Percentiles rank a stretch among this genome's conserved stretches.
Conservation (phyloP, 2,113 vertebrate species). For the Sphyrna mokarran region DNA sequence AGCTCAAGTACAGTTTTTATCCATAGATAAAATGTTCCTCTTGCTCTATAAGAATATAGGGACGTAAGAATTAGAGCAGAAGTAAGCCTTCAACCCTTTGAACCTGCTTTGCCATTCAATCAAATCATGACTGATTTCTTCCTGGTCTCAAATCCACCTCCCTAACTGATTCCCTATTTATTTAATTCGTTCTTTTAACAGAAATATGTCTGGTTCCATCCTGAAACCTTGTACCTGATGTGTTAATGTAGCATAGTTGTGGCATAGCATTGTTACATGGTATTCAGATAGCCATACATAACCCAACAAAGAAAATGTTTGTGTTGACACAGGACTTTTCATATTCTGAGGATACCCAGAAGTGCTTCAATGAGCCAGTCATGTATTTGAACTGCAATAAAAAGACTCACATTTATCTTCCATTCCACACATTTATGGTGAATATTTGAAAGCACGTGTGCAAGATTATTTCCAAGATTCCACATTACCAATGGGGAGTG, state of each 20-base stretch:
- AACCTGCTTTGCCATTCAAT: too few species aligned
- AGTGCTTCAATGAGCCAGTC: neutral
- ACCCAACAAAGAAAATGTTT: neutral
- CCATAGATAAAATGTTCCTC: neutral
- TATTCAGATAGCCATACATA: neutral
- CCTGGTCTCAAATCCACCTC: too few species aligned
- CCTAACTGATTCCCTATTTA: too few species aligned
- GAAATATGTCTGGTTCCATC: too few species aligned
- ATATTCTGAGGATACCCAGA: neutral
- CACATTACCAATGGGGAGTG: neutral
- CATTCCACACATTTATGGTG: neutral
- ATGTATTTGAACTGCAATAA: neutral
- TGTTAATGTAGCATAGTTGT: neutral
- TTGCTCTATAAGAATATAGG: neutral
- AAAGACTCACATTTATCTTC: neutral
- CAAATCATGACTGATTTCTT: too few species aligned
- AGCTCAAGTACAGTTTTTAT: neutral
- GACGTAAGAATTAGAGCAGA: too few species aligned
- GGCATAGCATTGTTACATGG: neutral
- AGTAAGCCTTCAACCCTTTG: too few species aligned
- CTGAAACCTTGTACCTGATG: neutral
- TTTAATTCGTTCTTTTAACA: too few species aligned
- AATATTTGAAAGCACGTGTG: neutral
- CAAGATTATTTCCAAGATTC: neutral
- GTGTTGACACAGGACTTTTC: neutral